phyloP scores from a whole-genome alignment of 2,113 vertebrate species.

The Pituophis catenifer region DNA sequence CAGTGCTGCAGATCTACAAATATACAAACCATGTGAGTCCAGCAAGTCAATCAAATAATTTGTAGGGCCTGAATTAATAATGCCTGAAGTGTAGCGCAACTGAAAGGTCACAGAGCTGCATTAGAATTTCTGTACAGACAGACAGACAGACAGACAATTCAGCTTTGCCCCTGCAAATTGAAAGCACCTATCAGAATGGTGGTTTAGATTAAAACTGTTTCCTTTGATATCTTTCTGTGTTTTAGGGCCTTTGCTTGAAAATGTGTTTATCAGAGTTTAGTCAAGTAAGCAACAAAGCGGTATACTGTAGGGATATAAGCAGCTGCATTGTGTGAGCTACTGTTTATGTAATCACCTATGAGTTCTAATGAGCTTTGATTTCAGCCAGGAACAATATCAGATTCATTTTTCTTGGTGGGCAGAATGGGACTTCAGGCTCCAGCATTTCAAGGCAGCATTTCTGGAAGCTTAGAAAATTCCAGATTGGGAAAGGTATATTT shows the following conservation, averaged over 20 bases:
- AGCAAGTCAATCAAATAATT: constrained; percentile 23
- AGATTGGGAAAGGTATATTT: not conserved
- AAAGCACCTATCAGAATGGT: not conserved
- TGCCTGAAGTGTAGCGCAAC: constrained; percentile 27
- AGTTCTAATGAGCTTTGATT: not conserved
- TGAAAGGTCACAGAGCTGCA: constrained; percentile 25
- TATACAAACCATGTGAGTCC: constrained; percentile 10
- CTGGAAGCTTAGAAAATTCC: not conserved
- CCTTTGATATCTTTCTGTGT: not conserved
- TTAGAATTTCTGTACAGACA: constrained; percentile 37
- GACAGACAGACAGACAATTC: not conserved
- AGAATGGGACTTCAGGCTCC: not conserved
- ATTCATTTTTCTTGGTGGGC: not conserved
- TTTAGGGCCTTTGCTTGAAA: not conserved
- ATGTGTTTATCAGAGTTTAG: not conserved
- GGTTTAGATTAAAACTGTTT: not conserved
- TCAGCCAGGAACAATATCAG: not conserved
- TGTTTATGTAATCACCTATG: not conserved
- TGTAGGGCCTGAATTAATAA: constrained; percentile 40
- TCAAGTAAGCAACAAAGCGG: not conserved
- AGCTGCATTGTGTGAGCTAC: not conserved
- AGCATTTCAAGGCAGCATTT: not conserved
- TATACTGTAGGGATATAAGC: not conserved
- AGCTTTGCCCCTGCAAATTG: constrained; percentile 27
- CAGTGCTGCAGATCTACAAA: constrained; percentile 24